Percentiles rank a stretch among this genome's conserved stretches.
These are phyloP conservation scores for Callimico goeldii DNA, from an alignment of 2,797 vertebrate genomes.

Conservation along the genomic window DNA sequence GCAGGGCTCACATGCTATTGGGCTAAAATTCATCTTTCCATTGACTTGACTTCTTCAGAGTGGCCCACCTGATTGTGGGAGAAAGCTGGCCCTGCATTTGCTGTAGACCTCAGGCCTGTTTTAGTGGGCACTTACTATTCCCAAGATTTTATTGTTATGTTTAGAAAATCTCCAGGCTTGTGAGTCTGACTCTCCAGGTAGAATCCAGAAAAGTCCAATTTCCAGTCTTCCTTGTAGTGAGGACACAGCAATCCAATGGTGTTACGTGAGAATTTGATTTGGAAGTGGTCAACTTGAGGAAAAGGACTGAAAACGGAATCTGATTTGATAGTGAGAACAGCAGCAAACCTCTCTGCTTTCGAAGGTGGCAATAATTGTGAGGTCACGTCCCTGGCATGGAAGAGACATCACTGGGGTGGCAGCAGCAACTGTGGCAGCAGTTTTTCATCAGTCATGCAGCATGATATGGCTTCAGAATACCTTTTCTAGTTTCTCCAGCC, in stretches of 20 bases:
- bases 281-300: neutral
- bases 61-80: neutral
- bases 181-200: neutral
- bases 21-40: neutral
- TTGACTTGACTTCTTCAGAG: neutral
- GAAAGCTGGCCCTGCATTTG: neutral
- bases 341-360: neutral
- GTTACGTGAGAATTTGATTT: neutral
- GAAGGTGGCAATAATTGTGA: neutral
- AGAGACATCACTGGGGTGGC: neutral
- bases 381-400: neutral
- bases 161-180: neutral
- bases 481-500: neutral
- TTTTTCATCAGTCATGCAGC: neutral
- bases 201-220: neutral
- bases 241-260: accelerated
- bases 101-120: neutral
- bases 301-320: too few species aligned
- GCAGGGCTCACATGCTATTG: neutral
- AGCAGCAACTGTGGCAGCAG: neutral
- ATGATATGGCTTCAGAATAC: neutral
- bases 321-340: neutral
- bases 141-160: neutral
- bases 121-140: neutral
- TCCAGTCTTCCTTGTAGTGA: neutral